Evolutionary conservation across 2,888 invertebrate genomes (phyloP).

Genomic region (Eubasilissa splendida): DNA sequence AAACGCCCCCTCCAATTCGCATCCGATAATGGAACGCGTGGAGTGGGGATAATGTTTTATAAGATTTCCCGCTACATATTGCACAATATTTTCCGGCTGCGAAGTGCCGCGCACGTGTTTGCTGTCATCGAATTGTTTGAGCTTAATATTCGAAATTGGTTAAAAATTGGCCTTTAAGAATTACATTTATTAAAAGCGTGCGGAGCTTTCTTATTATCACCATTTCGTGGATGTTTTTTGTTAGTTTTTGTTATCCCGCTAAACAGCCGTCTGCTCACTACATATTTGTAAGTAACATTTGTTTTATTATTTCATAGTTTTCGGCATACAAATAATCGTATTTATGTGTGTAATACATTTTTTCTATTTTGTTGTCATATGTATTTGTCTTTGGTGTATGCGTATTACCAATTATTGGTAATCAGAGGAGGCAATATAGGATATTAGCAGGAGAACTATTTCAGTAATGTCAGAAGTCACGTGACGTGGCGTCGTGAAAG

Average conservation of each 20-base stretch:
- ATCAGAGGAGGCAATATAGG: no score
- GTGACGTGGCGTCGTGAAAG: no score
- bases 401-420: no score
- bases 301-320: neutral
- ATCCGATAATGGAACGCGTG: neutral
- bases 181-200: constrained; percentile 3
- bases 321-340: neutral
- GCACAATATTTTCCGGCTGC: constrained; percentile 37
- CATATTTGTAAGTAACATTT: constrained; percentile 8
- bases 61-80: constrained; percentile 38
- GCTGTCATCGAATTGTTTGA: neutral
- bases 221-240: neutral
- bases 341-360: no score
- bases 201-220: constrained; percentile 1
- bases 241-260: neutral
- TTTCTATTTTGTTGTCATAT: no score
- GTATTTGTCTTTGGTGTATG: no score
- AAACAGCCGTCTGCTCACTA: neutral
- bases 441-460: no score
- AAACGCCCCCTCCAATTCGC: neutral
- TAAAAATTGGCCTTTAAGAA: neutral
- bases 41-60: constrained; percentile 41
- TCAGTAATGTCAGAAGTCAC: no score
- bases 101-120: constrained; percentile 1
- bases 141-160: neutral